phyloP scores from a whole-genome alignment of 1,140 invertebrate genomes.

The Drosophila ercepeae region DNA sequence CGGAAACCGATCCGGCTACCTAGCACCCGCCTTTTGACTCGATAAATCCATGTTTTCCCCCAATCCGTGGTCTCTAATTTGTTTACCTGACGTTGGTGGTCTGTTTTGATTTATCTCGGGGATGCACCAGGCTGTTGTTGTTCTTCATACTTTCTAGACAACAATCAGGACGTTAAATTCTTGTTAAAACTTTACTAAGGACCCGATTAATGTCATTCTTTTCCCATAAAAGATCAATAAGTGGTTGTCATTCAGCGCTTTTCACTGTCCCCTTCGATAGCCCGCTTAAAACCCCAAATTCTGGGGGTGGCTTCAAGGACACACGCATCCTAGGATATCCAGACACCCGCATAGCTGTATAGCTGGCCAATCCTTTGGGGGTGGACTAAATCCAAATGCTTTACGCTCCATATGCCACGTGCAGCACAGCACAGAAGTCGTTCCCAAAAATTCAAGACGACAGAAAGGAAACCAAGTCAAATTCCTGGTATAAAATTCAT shows the following conservation, averaged over 20 bases:
- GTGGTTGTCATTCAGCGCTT: too few relatives aligned
- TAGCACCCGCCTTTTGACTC: conserved; percentile 1
- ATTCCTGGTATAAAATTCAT: conserved; percentile 79
- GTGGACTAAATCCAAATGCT: conserved; percentile 54
- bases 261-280: conserved; percentile 46
- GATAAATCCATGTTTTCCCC: background rate
- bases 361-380: conserved; percentile 19
- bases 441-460: conserved; percentile 72
- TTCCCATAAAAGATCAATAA: too few relatives aligned
- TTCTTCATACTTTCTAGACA: conserved; percentile 67
- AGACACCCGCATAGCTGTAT: too few relatives aligned
- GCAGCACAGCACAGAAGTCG: conserved; percentile 63
- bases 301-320: background rate
- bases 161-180: too few relatives aligned
- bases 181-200: too few relatives aligned
- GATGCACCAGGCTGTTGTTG: conserved; percentile 28
- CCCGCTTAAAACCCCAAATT: background rate
- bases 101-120: conserved; percentile 73
- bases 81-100: conserved; percentile 72
- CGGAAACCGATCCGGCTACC: conserved; percentile 41
- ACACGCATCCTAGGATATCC: too few relatives aligned
- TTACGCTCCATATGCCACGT: conserved; percentile 81
- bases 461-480: conserved; percentile 68
- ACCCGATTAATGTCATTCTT: too few relatives aligned
- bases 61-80: conserved; percentile 30